Percentiles rank a stretch among this genome's conserved stretches.
Conservation (phyloP, 2,113 vertebrate species). For the Eidolon helvum region DNA sequence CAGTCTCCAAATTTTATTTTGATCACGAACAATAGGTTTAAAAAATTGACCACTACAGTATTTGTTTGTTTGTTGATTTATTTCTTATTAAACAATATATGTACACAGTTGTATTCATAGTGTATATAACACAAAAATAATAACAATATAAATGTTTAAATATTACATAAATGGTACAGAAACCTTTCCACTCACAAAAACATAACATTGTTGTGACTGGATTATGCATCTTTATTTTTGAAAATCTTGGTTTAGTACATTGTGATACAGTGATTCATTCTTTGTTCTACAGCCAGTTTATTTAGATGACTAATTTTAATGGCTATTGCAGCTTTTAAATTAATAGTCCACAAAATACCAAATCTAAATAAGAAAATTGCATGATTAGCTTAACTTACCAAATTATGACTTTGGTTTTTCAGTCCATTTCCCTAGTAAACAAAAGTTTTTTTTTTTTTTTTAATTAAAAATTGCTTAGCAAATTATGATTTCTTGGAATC, state of each 20-base stretch:
- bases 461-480: neutral
- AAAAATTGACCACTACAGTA: neutral
- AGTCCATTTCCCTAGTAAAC: neutral
- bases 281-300: neutral
- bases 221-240: neutral
- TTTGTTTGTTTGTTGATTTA: neutral
- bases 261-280: neutral
- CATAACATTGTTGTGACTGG: neutral
- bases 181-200: neutral
- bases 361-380: neutral
- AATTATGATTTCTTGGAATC: neutral
- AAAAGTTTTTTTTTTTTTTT: neutral
- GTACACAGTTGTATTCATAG: neutral
- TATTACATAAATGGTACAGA: neutral
- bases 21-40: neutral
- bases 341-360: neutral
- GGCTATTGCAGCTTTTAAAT: neutral
- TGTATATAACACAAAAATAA: neutral
- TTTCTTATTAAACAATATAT: neutral
- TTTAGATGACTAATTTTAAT: neutral
- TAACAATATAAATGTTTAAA: neutral
- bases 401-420: neutral
- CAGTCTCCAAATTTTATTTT: neutral
- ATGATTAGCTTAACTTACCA: neutral
- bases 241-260: neutral